Conservation (phyloP, 2,797 vertebrate genomes). For the Loris lydekkerianus region DNA sequence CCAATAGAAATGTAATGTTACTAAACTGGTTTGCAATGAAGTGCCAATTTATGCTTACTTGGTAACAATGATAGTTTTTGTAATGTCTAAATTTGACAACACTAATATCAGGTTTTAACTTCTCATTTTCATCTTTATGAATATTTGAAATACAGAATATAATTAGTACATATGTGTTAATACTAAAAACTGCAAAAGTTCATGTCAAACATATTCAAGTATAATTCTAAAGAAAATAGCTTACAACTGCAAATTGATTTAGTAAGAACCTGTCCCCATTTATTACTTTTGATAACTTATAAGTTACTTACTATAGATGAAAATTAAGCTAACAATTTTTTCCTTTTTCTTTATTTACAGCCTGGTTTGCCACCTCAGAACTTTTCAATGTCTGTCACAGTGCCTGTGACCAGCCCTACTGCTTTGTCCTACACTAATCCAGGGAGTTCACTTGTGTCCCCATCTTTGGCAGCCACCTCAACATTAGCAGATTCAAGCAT, state of each 20-base stretch:
- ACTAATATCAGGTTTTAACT: constrained; percentile 33
- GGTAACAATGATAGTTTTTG: constrained; percentile 24
- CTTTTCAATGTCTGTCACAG: constrained; percentile 99
- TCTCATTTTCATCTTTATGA: constrained; percentile 52
- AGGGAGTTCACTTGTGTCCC: constrained; percentile 94
- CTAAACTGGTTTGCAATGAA: constrained; percentile 59
- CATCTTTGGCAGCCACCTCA: constrained; percentile 93
- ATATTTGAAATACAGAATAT: constrained; percentile 53
- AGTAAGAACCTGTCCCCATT: constrained; percentile 55
- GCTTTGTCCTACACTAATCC: constrained; percentile 95
- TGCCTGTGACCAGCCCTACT: constrained; percentile 97
- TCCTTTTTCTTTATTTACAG: constrained; percentile 86
- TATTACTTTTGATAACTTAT: constrained; percentile 18
- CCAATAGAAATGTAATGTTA: constrained; percentile 71
- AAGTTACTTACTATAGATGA: constrained; percentile 17
- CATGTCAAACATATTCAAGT: constrained; percentile 35
- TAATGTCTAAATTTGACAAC: constrained; percentile 50
- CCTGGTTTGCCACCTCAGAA: constrained; percentile 97
- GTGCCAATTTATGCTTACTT: constrained; percentile 63
- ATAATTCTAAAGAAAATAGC: constrained; percentile 55
- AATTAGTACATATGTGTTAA: neutral
- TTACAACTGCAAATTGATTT: constrained; percentile 8
- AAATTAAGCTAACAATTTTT: constrained; percentile 3
- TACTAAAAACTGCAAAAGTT: constrained; percentile 57
- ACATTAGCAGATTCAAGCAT: constrained; percentile 95